Base-by-base conservation (phyloP, 2,113 vertebrate genomes). In the Cyprinodon brontotheroides region DNA sequence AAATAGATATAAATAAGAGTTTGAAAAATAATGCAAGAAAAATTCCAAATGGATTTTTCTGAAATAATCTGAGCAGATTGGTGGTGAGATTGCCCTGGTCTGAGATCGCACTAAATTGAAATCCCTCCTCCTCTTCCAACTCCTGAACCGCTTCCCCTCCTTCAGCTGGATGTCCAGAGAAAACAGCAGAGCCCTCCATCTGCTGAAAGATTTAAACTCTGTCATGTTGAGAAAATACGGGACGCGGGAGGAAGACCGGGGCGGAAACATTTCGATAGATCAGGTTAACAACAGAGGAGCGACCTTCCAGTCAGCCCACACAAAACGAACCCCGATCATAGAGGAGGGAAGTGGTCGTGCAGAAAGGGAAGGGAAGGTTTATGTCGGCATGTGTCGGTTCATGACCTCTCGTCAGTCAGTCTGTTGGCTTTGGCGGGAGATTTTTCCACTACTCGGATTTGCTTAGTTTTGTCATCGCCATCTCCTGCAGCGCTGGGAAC, bases 131-230 rank as follows among this genome's bases (percentile, higher is more conserved):
- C 78, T 7, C 76, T 69, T 85, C 79, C 79, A 74, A 86, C 81
- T 67, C 69, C 81, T 75, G 72, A 72, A 66, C 63, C 75, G 77
- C 70, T 62, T 70, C 74, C 74, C 81, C 81, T 83, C 72, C 61
- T 67, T 81, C 84, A 65, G 11, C 68, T 63, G 73, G 79, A 65
- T 77, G 38, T 90, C 89, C 92, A 94, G 92, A 93, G 90, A 91
- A 94, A 92, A 93, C 87, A 92, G 82, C n/a, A 82, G 78, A 85
- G 78, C 37, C 76, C 87, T 91, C 92, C 90, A 89, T 94, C 92
- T 93, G 92, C 92, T 92, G 89, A 93, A 94, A 91, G 89, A 92
- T 91, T 94, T 93, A 89, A 89, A 87, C 86, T 87, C 89, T 92
- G 92, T 93, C 92, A 90, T 86, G 87, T 89, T 85, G 84, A 90